Evolutionary conservation across 2,113 vertebrate genomes (phyloP).

Genomic region (Cathartes aura): DNA sequence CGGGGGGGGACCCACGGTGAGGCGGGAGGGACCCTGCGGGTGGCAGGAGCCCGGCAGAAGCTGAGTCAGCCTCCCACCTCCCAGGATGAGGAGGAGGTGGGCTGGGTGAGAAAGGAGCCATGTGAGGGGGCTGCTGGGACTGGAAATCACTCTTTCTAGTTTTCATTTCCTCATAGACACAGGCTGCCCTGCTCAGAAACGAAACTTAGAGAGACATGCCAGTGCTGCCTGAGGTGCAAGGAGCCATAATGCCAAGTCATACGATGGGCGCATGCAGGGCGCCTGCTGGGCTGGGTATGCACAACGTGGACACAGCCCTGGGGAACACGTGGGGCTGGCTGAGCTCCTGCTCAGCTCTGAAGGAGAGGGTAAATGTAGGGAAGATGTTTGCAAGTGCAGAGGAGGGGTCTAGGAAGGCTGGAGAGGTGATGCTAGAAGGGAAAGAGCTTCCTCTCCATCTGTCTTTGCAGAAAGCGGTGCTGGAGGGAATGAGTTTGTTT

Average conservation of each 20-base stretch:
- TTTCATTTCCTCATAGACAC: conserved; percentile 59
- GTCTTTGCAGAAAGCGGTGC: background rate
- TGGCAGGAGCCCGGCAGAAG: background rate
- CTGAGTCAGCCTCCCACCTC: conserved; percentile 27
- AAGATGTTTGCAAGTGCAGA: background rate
- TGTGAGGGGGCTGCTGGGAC: background rate
- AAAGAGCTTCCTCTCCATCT: background rate
- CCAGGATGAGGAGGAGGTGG: background rate
- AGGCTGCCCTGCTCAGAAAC: conserved; percentile 37
- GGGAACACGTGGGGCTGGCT: accelerated
- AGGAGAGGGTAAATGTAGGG: background rate
- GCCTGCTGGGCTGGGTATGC: background rate
- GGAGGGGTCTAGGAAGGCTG: background rate
- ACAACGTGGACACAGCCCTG: background rate
- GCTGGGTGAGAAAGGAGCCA: background rate
- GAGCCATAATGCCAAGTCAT: accelerated
- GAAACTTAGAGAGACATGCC: background rate
- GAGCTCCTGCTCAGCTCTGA: background rate
- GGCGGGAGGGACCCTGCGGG: background rate
- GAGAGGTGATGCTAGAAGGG: background rate
- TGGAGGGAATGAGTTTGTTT: background rate
- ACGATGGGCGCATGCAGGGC: accelerated
- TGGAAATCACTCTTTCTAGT: conserved; percentile 24
- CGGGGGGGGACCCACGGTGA: accelerated
- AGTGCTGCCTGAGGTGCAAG: background rate